These are phyloP conservation scores for Sclerurus mexicanus DNA, from an alignment of 2,113 vertebrate genomes.

Conservation along the genomic window DNA sequence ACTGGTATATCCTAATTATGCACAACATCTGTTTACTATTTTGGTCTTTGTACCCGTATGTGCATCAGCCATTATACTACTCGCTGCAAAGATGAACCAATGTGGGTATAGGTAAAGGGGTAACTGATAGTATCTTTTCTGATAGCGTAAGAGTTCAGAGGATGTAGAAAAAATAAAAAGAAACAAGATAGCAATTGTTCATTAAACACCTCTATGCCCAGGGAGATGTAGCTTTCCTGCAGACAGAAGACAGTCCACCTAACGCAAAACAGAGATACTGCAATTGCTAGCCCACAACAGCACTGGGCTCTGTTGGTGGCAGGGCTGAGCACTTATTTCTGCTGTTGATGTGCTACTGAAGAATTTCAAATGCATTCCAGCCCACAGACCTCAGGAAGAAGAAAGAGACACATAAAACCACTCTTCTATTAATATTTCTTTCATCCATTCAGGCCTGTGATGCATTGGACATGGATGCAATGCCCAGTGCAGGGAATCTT, in stretches of 20 bases:
- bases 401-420: neutral
- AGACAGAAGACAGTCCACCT: neutral
- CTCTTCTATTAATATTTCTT: neutral
- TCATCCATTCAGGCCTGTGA: neutral
- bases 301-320: rapidly evolving
- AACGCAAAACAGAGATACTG: neutral
- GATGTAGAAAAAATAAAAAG: neutral
- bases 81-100: neutral
- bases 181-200: neutral
- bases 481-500: neutral
- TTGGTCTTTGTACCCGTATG: neutral
- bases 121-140: neutral
- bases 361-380: neutral
- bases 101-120: neutral
- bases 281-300: neutral
- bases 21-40: neutral
- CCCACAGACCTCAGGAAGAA: neutral
- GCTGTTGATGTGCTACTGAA: neutral
- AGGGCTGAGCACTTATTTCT: neutral
- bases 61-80: neutral
- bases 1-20: neutral
- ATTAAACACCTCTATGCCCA: neutral
- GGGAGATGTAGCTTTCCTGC: neutral
- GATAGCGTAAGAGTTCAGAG: neutral
- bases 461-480: neutral